A percentile compares a stretch with the other conserved stretches of the same genome.
Evolutionary conservation across 2,113 vertebrate species (phyloP).

Genomic region (Lathamus discolor): DNA sequence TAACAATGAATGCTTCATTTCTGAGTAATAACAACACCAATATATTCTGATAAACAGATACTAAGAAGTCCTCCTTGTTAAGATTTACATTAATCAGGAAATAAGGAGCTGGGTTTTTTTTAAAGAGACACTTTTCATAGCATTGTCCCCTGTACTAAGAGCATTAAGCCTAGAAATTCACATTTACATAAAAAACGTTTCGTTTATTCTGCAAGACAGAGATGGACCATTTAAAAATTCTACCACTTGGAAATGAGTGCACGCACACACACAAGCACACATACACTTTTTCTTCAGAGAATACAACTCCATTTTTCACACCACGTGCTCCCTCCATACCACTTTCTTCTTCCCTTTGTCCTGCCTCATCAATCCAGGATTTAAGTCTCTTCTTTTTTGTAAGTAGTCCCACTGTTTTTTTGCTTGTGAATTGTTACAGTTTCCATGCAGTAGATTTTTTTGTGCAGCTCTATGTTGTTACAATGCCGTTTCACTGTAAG

Average conservation of each 20-base stretch:
- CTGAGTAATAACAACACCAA: neutral
- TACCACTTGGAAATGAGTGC: rapidly evolving
- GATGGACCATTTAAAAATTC: neutral
- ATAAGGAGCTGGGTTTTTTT: neutral
- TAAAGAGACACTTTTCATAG: neutral
- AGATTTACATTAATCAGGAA: neutral
- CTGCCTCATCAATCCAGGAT: neutral
- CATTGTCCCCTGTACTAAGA: neutral
- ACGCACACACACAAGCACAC: rapidly evolving
- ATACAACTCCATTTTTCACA: neutral
- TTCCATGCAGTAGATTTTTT: neutral
- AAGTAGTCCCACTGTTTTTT: neutral
- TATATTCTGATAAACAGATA: neutral
- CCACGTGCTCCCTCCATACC: neutral
- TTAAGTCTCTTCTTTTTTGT: neutral
- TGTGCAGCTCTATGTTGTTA: neutral
- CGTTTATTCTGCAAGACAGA: neutral
- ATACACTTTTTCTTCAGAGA: neutral
- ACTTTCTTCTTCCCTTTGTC: neutral
- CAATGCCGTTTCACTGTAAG: neutral
- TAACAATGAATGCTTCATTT: neutral
- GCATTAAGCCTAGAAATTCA: neutral
- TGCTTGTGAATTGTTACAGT: neutral
- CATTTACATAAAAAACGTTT: neutral
- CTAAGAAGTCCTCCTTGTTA: neutral